Evolutionary conservation across 2,797 vertebrate genomes (phyloP).

Genomic region (Prunella strophiata): DNA sequence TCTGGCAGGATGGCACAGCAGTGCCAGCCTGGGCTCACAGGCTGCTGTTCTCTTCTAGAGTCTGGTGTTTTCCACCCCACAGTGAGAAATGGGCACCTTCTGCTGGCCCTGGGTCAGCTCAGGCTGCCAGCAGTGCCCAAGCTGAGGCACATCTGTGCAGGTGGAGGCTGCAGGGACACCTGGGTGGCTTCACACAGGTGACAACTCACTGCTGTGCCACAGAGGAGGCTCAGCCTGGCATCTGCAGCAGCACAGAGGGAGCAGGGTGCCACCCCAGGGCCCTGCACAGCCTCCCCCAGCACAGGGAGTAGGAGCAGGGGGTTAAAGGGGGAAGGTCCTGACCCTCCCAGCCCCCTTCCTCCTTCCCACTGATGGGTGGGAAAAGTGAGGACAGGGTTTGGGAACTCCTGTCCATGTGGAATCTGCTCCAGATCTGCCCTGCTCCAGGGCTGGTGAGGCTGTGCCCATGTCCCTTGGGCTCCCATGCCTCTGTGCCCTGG

Average conservation of each 20-base stretch:
- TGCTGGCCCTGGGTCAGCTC: background rate
- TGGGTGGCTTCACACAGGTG: background rate
- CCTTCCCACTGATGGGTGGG: background rate
- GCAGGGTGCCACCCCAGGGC: background rate
- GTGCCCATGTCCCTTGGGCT: background rate
- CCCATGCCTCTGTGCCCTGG: no score
- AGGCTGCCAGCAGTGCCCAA: background rate
- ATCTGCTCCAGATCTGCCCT: background rate
- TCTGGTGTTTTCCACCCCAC: background rate
- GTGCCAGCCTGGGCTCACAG: background rate
- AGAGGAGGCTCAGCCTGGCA: background rate
- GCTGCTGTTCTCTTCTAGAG: background rate
- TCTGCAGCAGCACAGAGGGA: background rate
- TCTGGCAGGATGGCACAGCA: background rate
- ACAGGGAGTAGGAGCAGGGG: background rate
- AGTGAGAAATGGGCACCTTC: background rate
- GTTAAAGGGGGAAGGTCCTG: background rate
- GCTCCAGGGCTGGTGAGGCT: background rate
- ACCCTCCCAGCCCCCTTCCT: background rate
- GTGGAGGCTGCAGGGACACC: background rate
- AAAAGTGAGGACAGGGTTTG: background rate
- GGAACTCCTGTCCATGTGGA: background rate
- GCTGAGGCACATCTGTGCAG: background rate
- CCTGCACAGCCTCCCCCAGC: background rate
- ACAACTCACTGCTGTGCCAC: background rate